These are phyloP conservation scores for Halcyon chelicuti DNA, from an alignment of 2,797 vertebrate genomes.

Conservation along the genomic window DNA sequence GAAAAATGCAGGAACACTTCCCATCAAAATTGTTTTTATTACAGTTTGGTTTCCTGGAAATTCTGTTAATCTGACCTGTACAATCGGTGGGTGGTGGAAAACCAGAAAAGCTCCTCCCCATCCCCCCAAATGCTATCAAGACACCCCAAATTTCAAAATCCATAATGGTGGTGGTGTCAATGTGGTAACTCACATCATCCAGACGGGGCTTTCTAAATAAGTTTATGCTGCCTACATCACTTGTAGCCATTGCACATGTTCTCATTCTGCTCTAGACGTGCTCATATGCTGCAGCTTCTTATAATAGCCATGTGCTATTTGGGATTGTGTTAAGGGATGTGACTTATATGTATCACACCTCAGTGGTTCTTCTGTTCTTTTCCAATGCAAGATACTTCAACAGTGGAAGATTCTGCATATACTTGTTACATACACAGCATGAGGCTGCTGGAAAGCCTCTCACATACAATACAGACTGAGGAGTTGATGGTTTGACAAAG, in stretches of 20 bases:
- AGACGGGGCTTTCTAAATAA: neutral
- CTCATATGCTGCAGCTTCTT: neutral
- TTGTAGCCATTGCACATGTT: neutral
- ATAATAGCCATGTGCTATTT: neutral
- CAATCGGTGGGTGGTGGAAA: neutral
- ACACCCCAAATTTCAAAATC: neutral
- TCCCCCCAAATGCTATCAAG: neutral
- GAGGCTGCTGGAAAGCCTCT: neutral
- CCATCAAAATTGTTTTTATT: neutral
- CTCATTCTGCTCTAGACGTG: neutral
- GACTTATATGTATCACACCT: neutral
- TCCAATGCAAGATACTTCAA: neutral
- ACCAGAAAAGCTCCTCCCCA: neutral
- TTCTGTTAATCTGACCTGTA: neutral
- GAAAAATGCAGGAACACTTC: neutral
- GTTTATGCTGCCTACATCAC: neutral
- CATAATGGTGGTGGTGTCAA: neutral
- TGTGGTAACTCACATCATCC: neutral
- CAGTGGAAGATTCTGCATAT: neutral
- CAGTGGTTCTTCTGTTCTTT: neutral
- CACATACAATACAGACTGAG: neutral
- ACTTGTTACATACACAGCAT: neutral
- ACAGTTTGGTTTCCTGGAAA: neutral
- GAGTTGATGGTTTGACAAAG: neutral
- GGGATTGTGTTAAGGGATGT: neutral